Percentiles rank a stretch among this genome's conserved stretches.
These are phyloP conservation scores for Choloepus didactylus DNA, from an alignment of 2,797 vertebrate genomes.

Conservation along the genomic window DNA sequence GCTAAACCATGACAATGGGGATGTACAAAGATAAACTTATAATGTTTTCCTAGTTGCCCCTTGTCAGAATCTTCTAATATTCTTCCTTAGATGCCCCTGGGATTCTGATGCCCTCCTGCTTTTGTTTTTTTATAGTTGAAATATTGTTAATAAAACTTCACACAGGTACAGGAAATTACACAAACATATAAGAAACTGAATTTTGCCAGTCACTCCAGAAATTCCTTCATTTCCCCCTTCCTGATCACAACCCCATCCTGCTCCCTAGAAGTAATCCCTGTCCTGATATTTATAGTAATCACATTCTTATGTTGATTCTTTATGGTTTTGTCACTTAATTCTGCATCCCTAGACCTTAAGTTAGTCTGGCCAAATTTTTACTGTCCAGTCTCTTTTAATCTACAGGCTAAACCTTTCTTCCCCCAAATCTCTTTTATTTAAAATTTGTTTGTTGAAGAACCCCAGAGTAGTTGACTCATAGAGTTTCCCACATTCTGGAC, in stretches of 20 bases:
- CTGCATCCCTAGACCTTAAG: not conserved
- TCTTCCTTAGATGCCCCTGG: not conserved
- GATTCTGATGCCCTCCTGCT: not conserved
- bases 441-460: not conserved
- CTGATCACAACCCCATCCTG: not conserved
- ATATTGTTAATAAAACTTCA: not conserved
- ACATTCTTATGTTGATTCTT: not conserved
- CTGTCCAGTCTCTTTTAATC: not conserved
- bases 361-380: conserved; percentile 8
- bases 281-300: not conserved
- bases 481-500: not conserved
- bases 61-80: not conserved
- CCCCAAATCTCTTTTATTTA: not conserved
- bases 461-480: not conserved
- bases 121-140: not conserved
- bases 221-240: not conserved
- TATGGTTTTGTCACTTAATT: not conserved
- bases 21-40: not conserved
- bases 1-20: not conserved
- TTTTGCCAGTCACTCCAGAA: not conserved
- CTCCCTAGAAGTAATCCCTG: not conserved
- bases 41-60: not conserved
- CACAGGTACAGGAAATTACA: not conserved
- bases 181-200: not conserved
- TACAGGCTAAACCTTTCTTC: not conserved